Evolutionary conservation across 1,140 invertebrate genomes (phyloP).

Genomic region (Meloidogyne hapla): DNA sequence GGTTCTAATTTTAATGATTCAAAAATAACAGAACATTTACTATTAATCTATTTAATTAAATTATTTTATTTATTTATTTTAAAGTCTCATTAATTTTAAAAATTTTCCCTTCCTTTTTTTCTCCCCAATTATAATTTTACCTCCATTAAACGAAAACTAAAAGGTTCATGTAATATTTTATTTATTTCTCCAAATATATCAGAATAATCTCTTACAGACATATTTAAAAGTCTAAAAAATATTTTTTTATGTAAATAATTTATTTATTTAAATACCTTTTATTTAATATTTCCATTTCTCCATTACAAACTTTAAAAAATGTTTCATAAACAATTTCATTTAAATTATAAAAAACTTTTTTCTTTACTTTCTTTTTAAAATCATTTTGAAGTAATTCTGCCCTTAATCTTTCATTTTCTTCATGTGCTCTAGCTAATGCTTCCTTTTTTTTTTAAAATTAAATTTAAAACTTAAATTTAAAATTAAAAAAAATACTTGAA

Average conservation of each 20-base stretch:
- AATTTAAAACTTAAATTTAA: neutral
- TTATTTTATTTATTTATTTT: neutral
- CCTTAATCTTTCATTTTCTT: constrained; percentile 15
- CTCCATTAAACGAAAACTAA: constrained; percentile 45
- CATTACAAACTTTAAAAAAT: constrained; percentile 34
- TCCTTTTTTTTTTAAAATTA: constrained; percentile 20
- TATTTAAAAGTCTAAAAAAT: constrained; percentile 18
- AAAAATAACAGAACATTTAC: constrained; percentile 38
- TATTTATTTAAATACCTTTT: neutral
- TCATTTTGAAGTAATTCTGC: neutral
- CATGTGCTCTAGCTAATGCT: neutral
- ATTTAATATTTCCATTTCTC: constrained; percentile 34
- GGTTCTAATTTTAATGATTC: constrained; percentile 20
- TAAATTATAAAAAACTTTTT: constrained; percentile 10
- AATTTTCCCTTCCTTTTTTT: too few relatives aligned
- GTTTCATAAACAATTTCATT: constrained; percentile 31
- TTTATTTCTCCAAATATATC: constrained; percentile 39
- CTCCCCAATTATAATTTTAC: too few relatives aligned
- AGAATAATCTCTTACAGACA: constrained; percentile 35
- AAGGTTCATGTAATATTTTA: constrained; percentile 42
- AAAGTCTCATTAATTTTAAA: neutral
- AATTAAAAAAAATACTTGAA: neutral
- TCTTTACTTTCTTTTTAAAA: neutral
- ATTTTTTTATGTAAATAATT: constrained; percentile 20
- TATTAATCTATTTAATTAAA: constrained; percentile 32